A percentile compares a stretch with the other conserved stretches of the same genome.
These are phyloP conservation scores for Picathartes gymnocephalus DNA, from an alignment of 2,113 vertebrate genomes.

Conservation along the genomic window DNA sequence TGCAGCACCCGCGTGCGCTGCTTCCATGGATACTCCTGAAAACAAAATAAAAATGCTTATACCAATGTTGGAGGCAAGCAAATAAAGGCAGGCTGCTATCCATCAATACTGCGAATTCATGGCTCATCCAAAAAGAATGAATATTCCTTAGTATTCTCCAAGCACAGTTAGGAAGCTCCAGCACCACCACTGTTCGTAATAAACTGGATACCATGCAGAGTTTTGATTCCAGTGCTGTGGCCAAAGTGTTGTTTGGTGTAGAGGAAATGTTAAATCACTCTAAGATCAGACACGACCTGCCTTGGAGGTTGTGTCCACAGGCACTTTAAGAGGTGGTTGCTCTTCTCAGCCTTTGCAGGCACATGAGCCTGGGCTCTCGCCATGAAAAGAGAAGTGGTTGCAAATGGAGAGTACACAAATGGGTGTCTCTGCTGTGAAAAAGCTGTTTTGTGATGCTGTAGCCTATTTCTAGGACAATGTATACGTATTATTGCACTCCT, in stretches of 20 bases:
- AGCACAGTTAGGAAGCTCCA: not conserved
- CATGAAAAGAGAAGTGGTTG: not conserved
- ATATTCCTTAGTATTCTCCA: not conserved
- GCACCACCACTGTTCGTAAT: not conserved
- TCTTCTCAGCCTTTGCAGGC: not conserved
- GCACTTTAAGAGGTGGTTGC: not conserved
- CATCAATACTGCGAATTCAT: not conserved
- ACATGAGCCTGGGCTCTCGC: rapidly evolving
- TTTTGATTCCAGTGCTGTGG: not conserved
- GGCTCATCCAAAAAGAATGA: not conserved
- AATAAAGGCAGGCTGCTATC: slow-evolving; percentile 33
- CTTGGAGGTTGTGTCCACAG: not conserved
- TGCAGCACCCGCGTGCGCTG: not conserved
- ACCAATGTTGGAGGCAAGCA: slow-evolving; percentile 43
- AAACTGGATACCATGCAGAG: not conserved
- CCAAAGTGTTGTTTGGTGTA: not conserved
- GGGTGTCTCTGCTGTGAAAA: not conserved
- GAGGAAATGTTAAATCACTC: not conserved
- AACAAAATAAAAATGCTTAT: slow-evolving; percentile 51
- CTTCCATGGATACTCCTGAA: slow-evolving; percentile 50
- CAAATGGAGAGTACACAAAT: not conserved
- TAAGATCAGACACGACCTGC: not conserved
- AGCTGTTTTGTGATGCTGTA: not conserved
- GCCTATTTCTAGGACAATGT: not conserved
- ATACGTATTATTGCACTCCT: rapidly evolving